Evolutionary conservation across 2,113 vertebrate species (phyloP).

Genomic region (Neolamprologus cancellatus): DNA sequence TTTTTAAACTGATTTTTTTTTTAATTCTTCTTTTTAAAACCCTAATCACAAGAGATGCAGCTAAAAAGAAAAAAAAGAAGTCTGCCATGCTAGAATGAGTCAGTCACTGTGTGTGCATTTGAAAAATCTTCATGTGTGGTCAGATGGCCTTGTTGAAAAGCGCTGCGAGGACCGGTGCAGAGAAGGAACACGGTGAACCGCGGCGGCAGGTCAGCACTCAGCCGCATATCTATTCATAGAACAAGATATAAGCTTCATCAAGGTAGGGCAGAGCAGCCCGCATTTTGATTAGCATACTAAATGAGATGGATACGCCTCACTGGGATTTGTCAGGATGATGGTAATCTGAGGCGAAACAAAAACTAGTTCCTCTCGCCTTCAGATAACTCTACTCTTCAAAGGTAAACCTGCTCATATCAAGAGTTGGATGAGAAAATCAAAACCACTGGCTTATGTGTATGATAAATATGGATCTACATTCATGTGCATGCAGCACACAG

Average conservation of each 20-base stretch:
- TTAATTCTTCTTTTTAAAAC: not conserved
- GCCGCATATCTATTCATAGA: slow-evolving; percentile 20
- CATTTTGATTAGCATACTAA: slow-evolving; percentile 29
- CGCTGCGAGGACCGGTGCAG: not conserved
- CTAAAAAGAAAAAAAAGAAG: not conserved
- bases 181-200: not conserved
- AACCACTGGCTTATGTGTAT: not conserved
- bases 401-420: not conserved
- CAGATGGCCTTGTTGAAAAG: slow-evolving; percentile 16
- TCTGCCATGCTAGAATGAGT: not conserved
- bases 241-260: not conserved
- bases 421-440: not conserved
- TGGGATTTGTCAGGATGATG: slow-evolving; percentile 2
- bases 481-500: not conserved
- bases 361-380: not conserved
- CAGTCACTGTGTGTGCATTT: not conserved
- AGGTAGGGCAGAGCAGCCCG: slow-evolving; percentile 4
- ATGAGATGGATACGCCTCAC: slow-evolving; percentile 18
- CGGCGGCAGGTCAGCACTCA: slow-evolving; percentile 1
- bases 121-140: slow-evolving; percentile 1
- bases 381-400: not conserved
- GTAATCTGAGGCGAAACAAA: slow-evolving; percentile 1
- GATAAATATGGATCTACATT: not conserved
- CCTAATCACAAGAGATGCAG: not conserved
- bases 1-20: not conserved